Evolutionary conservation across 2,797 vertebrate genomes (phyloP).

Genomic region (Octomys mimax): DNA sequence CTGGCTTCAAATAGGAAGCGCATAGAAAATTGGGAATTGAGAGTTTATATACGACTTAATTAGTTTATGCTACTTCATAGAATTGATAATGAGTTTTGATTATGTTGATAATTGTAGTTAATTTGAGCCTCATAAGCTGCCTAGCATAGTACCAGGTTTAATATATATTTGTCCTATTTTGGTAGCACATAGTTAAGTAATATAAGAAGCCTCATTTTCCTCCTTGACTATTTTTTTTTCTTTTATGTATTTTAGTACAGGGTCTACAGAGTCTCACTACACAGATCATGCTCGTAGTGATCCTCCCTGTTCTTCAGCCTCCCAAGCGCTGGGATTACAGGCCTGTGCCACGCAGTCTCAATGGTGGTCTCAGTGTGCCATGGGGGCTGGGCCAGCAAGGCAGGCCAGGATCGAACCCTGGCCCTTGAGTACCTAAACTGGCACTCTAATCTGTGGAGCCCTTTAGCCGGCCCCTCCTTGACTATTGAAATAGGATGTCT

Average conservation of each 20-base stretch:
- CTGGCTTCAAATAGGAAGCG: not conserved
- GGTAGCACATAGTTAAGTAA: not conserved
- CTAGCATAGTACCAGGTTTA: not conserved
- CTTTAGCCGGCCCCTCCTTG: not conserved
- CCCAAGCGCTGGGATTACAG: too few relatives aligned
- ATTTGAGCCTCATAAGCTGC: not conserved
- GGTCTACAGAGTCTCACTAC: too few relatives aligned
- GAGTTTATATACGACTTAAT: not conserved
- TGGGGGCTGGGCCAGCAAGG: too few relatives aligned
- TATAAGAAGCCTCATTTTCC: not conserved
- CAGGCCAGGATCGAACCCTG: too few relatives aligned
- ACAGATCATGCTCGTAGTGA: too few relatives aligned
- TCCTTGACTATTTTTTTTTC: not conserved
- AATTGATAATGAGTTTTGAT: not conserved
- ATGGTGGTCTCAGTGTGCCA: too few relatives aligned
- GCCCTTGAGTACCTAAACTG: too few relatives aligned
- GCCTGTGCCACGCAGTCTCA: too few relatives aligned
- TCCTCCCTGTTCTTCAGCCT: too few relatives aligned
- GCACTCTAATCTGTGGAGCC: too few relatives aligned
- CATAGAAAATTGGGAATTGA: not conserved
- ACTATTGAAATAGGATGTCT: not conserved
- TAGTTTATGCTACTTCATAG: not conserved
- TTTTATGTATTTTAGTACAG: too few relatives aligned
- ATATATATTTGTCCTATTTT: not conserved
- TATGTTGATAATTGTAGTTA: not conserved